phyloP scores from a whole-genome alignment of 1,140 invertebrate species.

The Scaptomyza pallida region DNA sequence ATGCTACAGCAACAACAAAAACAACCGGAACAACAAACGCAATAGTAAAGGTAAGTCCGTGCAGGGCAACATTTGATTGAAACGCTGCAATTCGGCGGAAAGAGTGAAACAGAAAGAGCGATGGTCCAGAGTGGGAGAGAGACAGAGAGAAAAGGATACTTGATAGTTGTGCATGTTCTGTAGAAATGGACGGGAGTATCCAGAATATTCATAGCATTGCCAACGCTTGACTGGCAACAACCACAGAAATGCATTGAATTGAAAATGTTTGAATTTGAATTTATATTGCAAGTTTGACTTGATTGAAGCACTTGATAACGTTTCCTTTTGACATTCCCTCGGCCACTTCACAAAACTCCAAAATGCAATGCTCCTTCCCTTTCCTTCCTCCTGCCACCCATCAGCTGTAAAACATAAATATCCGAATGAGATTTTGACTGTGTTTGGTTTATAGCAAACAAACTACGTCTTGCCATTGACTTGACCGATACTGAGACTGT shows the following conservation, averaged over 20 bases:
- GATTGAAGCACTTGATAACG: slow-evolving; percentile 79
- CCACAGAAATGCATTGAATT: slow-evolving; percentile 80
- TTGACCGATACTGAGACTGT: slow-evolving; percentile 17
- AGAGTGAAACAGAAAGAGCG: background rate
- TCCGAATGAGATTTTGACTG: slow-evolving; percentile 14
- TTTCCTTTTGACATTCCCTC: slow-evolving; percentile 61
- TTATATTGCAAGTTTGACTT: slow-evolving; percentile 81
- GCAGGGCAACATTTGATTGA: slow-evolving; percentile 67
- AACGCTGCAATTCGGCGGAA: slow-evolving; percentile 55
- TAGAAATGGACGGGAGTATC: slow-evolving; percentile 33
- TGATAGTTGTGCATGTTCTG: slow-evolving; percentile 18
- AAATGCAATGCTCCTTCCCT: no score
- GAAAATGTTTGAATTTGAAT: slow-evolving; percentile 83
- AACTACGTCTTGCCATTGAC: slow-evolving; percentile 34
- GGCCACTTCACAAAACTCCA: slow-evolving; percentile 39
- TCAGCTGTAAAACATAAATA: slow-evolving; percentile 2
- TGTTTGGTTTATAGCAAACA: slow-evolving; percentile 31
- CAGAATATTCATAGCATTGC: slow-evolving; percentile 72
- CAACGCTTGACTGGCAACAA: slow-evolving; percentile 76
- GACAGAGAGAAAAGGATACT: slow-evolving; percentile 20
- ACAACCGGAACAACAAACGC: slow-evolving; percentile 24
- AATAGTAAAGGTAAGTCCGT: slow-evolving; percentile 39
- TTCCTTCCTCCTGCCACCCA: background rate
- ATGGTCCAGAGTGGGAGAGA: slow-evolving; percentile 5
- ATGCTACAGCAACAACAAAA: slow-evolving; percentile 58